Evolutionary conservation across 2,113 vertebrate genomes (phyloP).

Genomic region (Falco punctatus): DNA sequence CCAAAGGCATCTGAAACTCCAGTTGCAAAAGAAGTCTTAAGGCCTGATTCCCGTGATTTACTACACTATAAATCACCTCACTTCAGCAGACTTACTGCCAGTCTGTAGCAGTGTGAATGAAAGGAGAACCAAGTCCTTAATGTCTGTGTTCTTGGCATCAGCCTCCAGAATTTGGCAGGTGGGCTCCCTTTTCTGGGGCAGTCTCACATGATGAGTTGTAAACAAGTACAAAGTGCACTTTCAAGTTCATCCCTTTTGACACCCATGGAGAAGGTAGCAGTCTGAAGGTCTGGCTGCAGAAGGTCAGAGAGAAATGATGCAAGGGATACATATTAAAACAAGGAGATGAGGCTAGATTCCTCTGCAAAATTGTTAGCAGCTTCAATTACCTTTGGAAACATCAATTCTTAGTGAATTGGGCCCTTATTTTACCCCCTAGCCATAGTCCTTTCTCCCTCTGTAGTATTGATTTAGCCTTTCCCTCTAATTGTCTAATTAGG

Average conservation of each 20-base stretch:
- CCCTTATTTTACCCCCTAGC: constrained; percentile 59
- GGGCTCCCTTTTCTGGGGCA: neutral
- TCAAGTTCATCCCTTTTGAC: neutral
- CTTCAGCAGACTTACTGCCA: neutral
- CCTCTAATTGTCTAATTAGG: constrained; percentile 82
- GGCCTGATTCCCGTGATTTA: neutral
- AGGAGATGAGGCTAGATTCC: neutral
- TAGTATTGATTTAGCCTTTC: constrained; percentile 78
- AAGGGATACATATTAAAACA: neutral
- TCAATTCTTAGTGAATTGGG: constrained; percentile 80
- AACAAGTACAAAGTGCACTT: neutral
- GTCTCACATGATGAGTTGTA: neutral
- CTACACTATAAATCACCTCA: neutral
- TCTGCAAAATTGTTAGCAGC: constrained; percentile 11
- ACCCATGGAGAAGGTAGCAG: neutral
- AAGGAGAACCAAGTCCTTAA: neutral
- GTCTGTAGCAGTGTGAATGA: neutral
- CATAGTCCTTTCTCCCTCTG: constrained; percentile 16
- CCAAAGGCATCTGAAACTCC: neutral
- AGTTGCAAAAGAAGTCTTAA: neutral
- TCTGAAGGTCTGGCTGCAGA: neutral
- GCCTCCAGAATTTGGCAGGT: neutral
- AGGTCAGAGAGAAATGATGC: neutral
- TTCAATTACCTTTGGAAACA: constrained; percentile 39
- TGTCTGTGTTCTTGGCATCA: neutral